Evolutionary conservation across 2,113 vertebrate species (phyloP), one percentile per base, ranked within the genome.

Genomic region (Notothenia rossii): DNA sequence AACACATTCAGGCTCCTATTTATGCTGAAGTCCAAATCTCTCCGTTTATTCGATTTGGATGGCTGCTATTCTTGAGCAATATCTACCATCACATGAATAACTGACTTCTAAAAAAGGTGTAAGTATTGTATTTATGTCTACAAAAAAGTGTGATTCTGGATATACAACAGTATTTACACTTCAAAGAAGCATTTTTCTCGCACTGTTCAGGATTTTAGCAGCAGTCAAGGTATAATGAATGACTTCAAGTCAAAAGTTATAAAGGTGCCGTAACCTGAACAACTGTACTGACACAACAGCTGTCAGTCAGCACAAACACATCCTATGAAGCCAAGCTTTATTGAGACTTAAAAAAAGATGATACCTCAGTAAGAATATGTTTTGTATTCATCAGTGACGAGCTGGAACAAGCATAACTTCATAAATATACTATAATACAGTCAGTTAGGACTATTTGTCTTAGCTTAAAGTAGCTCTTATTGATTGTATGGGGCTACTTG

Each of bases 21-120:
- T 40, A 58, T 64, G 68, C 74, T 59, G 7, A 72, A 64, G 87
- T 82, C 58, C 73, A 87, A 72, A 75, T 84, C 36, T 54, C 61
- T 72, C 8, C 9, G 7, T 72, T 76, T 71, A 87, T 82, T 40
- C 72, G 22, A 54, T 46, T 66, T 65, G 40, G 17, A 59, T 70
- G 36, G 25, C 25, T 0, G 5, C n/a, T 25, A 22, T 77, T 78
- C 33, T 61, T 56, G 11, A 46, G 9, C n/a, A 7, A n/a, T 18
- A 45, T 74, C 50, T 18, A 5, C 46, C 0, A 49, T 56, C 15
- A 43, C 4, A 7, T 49, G 2, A 25, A n/a, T 60, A 29, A 73
- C 69, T 5, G 75, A 50, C 73, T 75, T 46, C 84, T 84, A 55
- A 46, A 75, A 85, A 77, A 65, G 49, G 12, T n/a, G 45, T 64